Conservation (phyloP, 37 sponge, comb jelly and placozoan species). For the Cliona cf. orientalis region DNA sequence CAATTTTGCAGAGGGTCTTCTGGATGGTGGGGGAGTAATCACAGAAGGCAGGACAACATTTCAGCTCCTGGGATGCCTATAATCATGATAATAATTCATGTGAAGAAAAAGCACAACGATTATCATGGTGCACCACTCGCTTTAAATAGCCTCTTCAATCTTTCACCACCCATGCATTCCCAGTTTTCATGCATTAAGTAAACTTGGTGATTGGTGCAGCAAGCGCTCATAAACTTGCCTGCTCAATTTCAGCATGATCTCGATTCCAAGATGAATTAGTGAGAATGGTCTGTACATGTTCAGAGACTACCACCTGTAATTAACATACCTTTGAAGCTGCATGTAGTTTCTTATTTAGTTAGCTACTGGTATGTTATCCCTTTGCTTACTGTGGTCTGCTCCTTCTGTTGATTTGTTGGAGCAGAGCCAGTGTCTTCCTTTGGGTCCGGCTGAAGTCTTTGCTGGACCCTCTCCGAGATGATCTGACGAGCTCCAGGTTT, state of each 20-base stretch:
- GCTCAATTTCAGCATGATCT: neutral
- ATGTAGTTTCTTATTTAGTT: too few species aligned
- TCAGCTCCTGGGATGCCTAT: slow-evolving; percentile 35
- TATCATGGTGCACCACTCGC: too few species aligned
- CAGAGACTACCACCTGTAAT: neutral
- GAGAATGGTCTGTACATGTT: neutral
- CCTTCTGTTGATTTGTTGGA: neutral
- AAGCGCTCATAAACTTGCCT: neutral
- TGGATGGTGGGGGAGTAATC: slow-evolving; percentile 39
- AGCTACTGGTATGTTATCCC: too few species aligned
- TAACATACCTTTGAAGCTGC: too few species aligned
- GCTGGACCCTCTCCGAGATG: neutral
- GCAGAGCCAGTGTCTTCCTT: neutral
- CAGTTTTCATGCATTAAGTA: too few species aligned
- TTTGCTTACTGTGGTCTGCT: neutral
- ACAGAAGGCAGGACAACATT: slow-evolving; percentile 20
- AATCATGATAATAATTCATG: neutral
- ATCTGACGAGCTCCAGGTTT: neutral
- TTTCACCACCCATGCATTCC: too few species aligned
- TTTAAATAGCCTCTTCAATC: too few species aligned
- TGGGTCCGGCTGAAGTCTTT: neutral
- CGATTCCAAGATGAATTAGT: neutral
- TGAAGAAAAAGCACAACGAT: too few species aligned
- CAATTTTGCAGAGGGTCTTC: slow-evolving; percentile 27
- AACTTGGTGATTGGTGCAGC: too few species aligned